Percentiles rank a stretch among this genome's conserved stretches.
phyloP scores from a whole-genome alignment of 2,888 invertebrate genomes.

The Biston stratarius region DNA sequence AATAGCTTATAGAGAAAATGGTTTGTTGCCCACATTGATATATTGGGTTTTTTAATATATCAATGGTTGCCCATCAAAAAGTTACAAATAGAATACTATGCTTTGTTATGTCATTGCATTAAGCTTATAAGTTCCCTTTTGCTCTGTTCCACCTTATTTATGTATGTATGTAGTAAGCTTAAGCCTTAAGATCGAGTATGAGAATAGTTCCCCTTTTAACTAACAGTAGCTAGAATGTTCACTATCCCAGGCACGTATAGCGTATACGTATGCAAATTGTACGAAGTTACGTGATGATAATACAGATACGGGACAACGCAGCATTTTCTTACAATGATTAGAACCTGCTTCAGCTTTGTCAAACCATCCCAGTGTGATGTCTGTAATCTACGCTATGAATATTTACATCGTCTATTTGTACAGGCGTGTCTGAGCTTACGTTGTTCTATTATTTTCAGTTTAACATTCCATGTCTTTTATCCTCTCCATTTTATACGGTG shows the following conservation, averaged over 20 bases:
- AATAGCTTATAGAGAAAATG: background rate
- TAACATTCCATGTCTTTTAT: constrained; percentile 20
- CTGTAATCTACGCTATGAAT: constrained; percentile 26
- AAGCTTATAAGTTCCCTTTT: no score
- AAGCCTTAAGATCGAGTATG: constrained; percentile 30
- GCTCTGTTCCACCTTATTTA: background rate
- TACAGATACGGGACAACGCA: constrained; percentile 54
- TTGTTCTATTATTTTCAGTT: constrained; percentile 20
- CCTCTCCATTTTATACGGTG: constrained; percentile 11
- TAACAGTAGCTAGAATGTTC: constrained; percentile 46
- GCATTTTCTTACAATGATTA: constrained; percentile 47
- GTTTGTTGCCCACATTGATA: no score
- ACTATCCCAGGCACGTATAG: constrained; percentile 68
- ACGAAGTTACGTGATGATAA: constrained; percentile 62
- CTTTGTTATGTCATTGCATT: no score
- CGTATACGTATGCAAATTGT: constrained; percentile 69
- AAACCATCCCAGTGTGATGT: constrained; percentile 47
- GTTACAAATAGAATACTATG: no score
- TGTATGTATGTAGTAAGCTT: constrained; percentile 11
- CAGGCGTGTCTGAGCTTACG: constrained; percentile 15
- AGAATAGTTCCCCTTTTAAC: constrained; percentile 38
- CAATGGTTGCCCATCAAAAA: no score
- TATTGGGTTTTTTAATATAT: no score
- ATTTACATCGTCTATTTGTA: constrained; percentile 26
- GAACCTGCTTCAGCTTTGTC: constrained; percentile 51